Evolutionary conservation across 2,888 invertebrate species (phyloP).

Genomic region (Andrena bucephala): DNA sequence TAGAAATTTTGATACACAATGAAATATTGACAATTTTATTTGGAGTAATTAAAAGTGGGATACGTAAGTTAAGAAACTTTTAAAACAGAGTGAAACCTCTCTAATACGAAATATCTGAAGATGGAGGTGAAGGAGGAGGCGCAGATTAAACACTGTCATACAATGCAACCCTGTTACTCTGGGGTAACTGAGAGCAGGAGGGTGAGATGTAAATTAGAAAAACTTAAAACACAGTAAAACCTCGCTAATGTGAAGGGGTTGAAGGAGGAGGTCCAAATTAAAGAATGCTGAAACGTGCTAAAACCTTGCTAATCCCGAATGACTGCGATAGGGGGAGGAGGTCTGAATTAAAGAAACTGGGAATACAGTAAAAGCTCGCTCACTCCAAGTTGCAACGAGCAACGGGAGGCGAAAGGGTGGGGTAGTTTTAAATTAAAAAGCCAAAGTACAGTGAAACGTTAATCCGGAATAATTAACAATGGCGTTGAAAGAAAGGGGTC

Average conservation of each 20-base stretch:
- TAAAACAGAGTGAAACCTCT: background rate
- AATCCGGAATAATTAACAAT: background rate
- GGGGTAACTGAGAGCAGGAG: background rate
- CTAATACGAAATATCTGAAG: constrained; percentile 4
- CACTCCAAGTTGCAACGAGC: background rate
- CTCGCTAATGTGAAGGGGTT: background rate
- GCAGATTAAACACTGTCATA: background rate
- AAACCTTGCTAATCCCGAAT: constrained; percentile 18
- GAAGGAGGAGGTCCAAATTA: background rate
- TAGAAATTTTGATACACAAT: too few species aligned
- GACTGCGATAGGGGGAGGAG: background rate
- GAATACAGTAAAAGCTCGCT: background rate
- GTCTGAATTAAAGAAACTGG: background rate
- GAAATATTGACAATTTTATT: too few species aligned
- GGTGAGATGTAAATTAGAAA: background rate
- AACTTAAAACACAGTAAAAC: background rate
- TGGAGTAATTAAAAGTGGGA: background rate
- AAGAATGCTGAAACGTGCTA: background rate
- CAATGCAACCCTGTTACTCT: background rate
- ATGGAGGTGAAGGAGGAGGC: background rate
- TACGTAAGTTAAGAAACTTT: background rate
- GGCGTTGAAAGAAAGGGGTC: background rate
- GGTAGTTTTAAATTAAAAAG: constrained; percentile 5
- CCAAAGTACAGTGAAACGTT: background rate
- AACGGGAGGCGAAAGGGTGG: background rate